These are phyloP conservation scores for Rhagonycha fulva DNA, from an alignment of 2,888 invertebrate species.

Conservation along the genomic window DNA sequence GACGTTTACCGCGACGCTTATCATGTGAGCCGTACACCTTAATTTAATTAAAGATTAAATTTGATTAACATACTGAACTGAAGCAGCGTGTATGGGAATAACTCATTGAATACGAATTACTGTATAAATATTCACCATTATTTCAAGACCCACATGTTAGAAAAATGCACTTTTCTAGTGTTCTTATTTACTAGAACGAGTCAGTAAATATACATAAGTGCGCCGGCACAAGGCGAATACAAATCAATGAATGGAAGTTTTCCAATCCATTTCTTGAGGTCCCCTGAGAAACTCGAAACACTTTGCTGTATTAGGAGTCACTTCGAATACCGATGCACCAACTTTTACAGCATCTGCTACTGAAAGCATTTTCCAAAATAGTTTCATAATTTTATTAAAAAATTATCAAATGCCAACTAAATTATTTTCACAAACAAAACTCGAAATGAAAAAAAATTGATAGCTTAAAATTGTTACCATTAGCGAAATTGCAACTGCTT, in stretches of 20 bases:
- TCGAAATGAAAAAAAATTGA: not conserved
- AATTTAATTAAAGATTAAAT: slow-evolving; percentile 36
- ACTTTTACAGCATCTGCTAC: slow-evolving; percentile 15
- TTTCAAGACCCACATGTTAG: not conserved
- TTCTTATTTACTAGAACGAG: slow-evolving; percentile 31
- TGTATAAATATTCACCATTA: slow-evolving; percentile 3
- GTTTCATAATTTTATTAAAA: not conserved
- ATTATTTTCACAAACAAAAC: not conserved
- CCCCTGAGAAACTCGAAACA: slow-evolving; percentile 39
- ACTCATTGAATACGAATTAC: slow-evolving; percentile 17
- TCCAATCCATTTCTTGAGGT: slow-evolving; percentile 54
- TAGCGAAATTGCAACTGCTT: not conserved
- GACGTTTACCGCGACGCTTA: slow-evolving; percentile 32
- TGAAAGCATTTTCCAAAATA: slow-evolving; percentile 3
- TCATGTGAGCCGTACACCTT: slow-evolving; percentile 34
- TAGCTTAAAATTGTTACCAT: not conserved
- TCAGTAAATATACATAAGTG: slow-evolving; percentile 48
- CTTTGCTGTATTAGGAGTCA: slow-evolving; percentile 34
- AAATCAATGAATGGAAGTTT: slow-evolving; percentile 57
- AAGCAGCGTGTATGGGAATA: slow-evolving; percentile 18
- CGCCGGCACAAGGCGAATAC: slow-evolving; percentile 50
- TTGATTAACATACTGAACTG: slow-evolving; percentile 26
- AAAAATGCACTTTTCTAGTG: slow-evolving; percentile 22
- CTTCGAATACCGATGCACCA: slow-evolving; percentile 32
- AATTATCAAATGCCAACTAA: not conserved